Percentiles rank a stretch among this genome's conserved stretches.
These are phyloP conservation scores for Phytoseiulus persimilis DNA, from an alignment of 2,888 invertebrate species.

Conservation along the genomic window DNA sequence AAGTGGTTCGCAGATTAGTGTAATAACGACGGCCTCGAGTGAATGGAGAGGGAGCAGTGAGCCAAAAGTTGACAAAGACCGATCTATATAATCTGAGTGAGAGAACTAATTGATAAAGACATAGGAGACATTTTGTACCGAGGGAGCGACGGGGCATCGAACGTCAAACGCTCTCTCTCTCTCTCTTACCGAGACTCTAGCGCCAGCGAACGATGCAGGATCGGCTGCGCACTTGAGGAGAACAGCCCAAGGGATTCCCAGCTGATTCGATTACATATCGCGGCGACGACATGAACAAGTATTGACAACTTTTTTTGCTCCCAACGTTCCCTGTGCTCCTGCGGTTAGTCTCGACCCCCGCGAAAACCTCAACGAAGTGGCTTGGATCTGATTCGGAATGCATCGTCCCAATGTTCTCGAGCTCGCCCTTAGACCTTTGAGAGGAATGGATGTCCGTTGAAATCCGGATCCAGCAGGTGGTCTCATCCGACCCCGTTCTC, in stretches of 20 bases:
- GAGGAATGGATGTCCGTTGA: no score
- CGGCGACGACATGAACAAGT: background rate
- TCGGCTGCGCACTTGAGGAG: background rate
- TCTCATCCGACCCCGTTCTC: no score
- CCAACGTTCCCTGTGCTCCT: background rate
- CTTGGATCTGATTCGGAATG: no score
- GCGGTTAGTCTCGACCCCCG: background rate
- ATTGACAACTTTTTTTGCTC: background rate
- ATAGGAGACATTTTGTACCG: background rate
- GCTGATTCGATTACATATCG: background rate
- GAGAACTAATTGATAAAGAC: slow-evolving; percentile 33
- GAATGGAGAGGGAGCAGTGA: background rate
- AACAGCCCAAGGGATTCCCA: background rate
- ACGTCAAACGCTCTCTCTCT: background rate
- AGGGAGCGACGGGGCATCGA: background rate
- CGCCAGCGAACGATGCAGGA: background rate
- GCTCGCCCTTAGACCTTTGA: no score
- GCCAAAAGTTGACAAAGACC: slow-evolving; percentile 24
- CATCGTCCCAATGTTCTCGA: no score
- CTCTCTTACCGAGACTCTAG: background rate
- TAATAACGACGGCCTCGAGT: background rate
- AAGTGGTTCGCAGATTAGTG: slow-evolving; percentile 20
- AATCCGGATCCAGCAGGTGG: no score
- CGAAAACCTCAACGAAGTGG: background rate
- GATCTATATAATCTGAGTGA: slow-evolving; percentile 13